Base-by-base conservation (phyloP, 35 echinoderm and acorn worm species). In the Holothuria glaberrima region DNA sequence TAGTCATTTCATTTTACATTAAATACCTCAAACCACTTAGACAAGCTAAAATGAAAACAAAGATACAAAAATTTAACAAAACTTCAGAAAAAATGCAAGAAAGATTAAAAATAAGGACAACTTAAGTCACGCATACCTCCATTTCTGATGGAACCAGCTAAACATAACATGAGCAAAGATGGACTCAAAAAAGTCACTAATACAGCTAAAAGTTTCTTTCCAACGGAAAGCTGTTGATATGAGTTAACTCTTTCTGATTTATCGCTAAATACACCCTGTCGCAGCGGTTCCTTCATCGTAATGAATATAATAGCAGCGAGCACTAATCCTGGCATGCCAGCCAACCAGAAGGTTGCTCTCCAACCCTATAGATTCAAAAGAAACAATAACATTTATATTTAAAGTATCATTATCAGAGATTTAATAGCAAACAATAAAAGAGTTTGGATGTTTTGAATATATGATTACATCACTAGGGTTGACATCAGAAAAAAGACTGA, bases 71-170 rank as follows among this genome's bases (percentile, higher is more conserved):
- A 54, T 54, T 14, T 0, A 54, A 9, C 50, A 54, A 54, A 9
- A 7, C 5, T 54, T 54, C 5, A 5, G 16, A 54, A 14, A 54
- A n/a, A 54, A 54, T 54, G 0, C 12, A 54, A 54, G 3, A 46
- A 46, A 54, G 0, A 54, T 41, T 41, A 54, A 5, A 54, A 54
- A 5, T 2, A 54, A 54, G 16, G 50, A 14, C 0, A 1, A 54
- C 44, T 46, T 46, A 69, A 13, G 0, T 78, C 19, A 5, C 19
- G 9, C 81, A 68, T 16, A 95, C 93, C 93, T 64, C 93, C 93
- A 92, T 95, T 95, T 61, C 93, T 95, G 14, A 95, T 95, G 25
- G 93, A 95, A 17, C 94, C 94, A 41, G 94, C 94, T 30, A 95
- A 68, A 59, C 94, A 95, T 22, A 95, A 63, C 65, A 95, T 81